Percentiles rank a stretch among this genome's conserved stretches.
Evolutionary conservation across 2,113 vertebrate genomes (phyloP).

Genomic region (Brachionichthys hirsutus): DNA sequence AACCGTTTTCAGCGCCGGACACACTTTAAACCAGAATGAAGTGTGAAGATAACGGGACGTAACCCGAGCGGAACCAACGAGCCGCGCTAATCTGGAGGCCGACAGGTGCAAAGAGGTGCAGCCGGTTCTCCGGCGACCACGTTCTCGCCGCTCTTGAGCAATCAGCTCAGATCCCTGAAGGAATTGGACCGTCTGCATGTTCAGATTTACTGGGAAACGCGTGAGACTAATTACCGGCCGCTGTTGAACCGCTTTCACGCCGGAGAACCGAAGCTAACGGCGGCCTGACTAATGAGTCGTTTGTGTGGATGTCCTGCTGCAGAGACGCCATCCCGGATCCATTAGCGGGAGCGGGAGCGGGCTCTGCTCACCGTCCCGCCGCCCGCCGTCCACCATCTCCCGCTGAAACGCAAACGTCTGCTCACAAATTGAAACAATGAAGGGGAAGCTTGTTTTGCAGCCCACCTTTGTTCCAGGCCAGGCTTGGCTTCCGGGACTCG

Average conservation of each 20-base stretch:
- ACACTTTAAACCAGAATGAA: no score
- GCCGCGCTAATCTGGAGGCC: no score
- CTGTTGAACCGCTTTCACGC: not conserved
- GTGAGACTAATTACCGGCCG: not conserved
- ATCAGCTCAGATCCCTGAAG: not conserved
- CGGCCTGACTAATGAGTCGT: not conserved
- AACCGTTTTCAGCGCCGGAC: no score
- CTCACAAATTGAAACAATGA: conserved; percentile 42
- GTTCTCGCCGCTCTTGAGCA: not conserved
- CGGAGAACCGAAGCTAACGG: not conserved
- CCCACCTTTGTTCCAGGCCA: conserved; percentile 6
- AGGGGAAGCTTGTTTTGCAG: no score
- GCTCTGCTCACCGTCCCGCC: not conserved
- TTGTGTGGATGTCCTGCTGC: not conserved
- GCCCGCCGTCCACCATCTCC: not conserved
- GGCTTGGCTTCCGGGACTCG: not conserved
- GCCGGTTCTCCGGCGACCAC: not conserved
- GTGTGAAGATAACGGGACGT: no score
- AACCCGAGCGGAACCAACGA: no score
- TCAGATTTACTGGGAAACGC: not conserved
- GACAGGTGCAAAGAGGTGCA: no score
- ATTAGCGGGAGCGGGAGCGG: no score
- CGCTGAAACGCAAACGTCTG: not conserved
- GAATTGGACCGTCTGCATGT: not conserved
- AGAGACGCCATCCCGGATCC: not conserved